Percentiles rank a stretch among this genome's conserved stretches.
Conservation (phyloP, 1,140 invertebrate species). For the Theocolax elegans region DNA sequence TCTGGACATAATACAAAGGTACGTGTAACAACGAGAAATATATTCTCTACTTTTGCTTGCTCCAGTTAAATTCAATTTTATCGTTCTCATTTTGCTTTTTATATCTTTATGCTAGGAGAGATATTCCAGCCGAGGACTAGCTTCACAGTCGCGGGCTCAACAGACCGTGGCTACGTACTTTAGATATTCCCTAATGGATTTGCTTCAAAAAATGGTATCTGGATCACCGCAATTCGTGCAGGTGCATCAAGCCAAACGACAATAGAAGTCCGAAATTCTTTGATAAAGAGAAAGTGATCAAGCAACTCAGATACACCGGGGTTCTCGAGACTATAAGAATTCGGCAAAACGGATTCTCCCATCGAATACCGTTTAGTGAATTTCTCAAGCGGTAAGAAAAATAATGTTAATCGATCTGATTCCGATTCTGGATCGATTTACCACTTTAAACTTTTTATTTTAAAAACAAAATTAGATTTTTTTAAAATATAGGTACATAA, state of each 20-base stretch:
- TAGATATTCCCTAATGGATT: slow-evolving; percentile 85
- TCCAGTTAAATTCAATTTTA: background rate
- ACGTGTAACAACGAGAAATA: slow-evolving; percentile 28
- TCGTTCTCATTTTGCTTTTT: background rate
- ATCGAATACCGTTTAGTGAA: slow-evolving; percentile 81
- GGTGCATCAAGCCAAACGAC: slow-evolving; percentile 87
- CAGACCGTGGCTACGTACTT: slow-evolving; percentile 89
- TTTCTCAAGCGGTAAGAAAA: slow-evolving; percentile 78
- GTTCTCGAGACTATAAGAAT: slow-evolving; percentile 86
- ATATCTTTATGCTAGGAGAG: slow-evolving; percentile 57
- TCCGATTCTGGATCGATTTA: too few species aligned
- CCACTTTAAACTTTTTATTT: too few species aligned
- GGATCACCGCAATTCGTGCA: slow-evolving; percentile 83
- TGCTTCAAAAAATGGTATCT: slow-evolving; percentile 86
- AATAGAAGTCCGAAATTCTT: slow-evolving; percentile 75
- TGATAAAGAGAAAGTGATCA: slow-evolving; percentile 78
- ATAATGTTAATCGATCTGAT: too few species aligned
- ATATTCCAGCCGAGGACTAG: slow-evolving; percentile 73
- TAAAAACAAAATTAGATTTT: too few species aligned
- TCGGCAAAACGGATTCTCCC: slow-evolving; percentile 83
- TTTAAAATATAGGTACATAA: too few species aligned
- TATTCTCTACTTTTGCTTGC: slow-evolving; percentile 6
- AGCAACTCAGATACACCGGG: slow-evolving; percentile 83
- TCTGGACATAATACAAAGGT: slow-evolving; percentile 62
- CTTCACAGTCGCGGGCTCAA: slow-evolving; percentile 84